phyloP scores from a whole-genome alignment of 35 echinoderm and acorn worm genomes.

The Apostichopus californicus region DNA sequence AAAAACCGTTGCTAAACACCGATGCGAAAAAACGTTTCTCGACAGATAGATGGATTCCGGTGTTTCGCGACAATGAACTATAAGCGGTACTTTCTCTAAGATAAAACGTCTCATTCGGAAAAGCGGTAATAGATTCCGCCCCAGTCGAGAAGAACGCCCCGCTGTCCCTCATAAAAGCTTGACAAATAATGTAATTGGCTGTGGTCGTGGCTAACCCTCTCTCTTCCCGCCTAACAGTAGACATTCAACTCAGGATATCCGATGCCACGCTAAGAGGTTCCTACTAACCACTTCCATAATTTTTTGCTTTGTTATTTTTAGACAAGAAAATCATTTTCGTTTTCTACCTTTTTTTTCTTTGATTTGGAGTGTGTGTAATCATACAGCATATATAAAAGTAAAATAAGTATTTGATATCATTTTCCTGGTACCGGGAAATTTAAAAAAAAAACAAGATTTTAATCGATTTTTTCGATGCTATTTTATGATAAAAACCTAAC shows the following conservation, averaged over 20 bases:
- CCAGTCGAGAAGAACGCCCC: neutral
- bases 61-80: too few species aligned
- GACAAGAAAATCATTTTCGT: neutral
- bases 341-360: neutral
- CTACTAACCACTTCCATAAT: constrained; percentile 12
- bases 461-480: too few species aligned
- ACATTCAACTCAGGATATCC: constrained; percentile 9
- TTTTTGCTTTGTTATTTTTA: constrained; percentile 10
- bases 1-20: too few species aligned
- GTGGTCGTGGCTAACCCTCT: neutral
- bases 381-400: too few species aligned
- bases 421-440: too few species aligned
- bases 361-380: too few species aligned
- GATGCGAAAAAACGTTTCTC: too few species aligned
- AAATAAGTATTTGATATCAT: too few species aligned
- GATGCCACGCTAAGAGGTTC: constrained; percentile 13
- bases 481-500: too few species aligned
- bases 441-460: too few species aligned
- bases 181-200: constrained; percentile 35
- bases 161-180: constrained; percentile 23
- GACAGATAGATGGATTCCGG: too few species aligned
- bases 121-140: neutral
- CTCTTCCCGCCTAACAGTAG: neutral
- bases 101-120: neutral
- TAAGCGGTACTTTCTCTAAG: neutral